Base-by-base conservation (phyloP, 2,797 vertebrate species). In the Echiichthys vipera region DNA sequence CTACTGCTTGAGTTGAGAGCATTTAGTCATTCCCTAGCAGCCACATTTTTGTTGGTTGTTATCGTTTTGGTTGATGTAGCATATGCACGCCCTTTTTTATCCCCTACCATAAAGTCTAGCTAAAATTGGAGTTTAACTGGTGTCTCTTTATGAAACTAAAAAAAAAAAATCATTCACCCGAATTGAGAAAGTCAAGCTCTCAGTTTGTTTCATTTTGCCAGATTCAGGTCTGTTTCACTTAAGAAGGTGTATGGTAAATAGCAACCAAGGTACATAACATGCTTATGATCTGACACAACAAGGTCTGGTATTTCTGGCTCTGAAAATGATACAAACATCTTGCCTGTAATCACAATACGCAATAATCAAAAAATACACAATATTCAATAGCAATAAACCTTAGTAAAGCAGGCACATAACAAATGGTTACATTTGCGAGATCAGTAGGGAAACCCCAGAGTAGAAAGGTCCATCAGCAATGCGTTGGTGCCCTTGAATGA, bases 21-120 rank as follows among this genome's bases (percentile, higher is more conserved):
- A 27, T 63, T 58, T 42, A 67, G 30, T 66, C 47, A 25, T 54
- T 83, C 55, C 65, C 53, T 43, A 4, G 56, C 59, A 57, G 71
- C 53, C 17, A 37, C 10, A 14, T 68, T 71, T 74, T 65, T 77
- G 50, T 70, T 84, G 79, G 79, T 80, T 78, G 68, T 79, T 67
- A 30, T 57, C 7, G 49, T 56, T 66, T 24, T 36, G 53, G 57
- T 78, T 80, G 77, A 87, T 57, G 63, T 49, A 40, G 80, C 78
- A 82, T 85, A 84, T 82, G 78, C 74, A 68, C 65, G 25, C 67
- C 68, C 37, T 37, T 76, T 66, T 84, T 64, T 53, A 75, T 66
- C 53, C 17, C 4, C 37, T 61, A 42, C 71, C 62, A 55, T 50
- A 8, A 80, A 53, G n/a, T 32, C n/a, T 17, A 49, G 64, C 65